Percentiles rank a stretch among this genome's conserved stretches.
Evolutionary conservation across 2,113 vertebrate species (phyloP).

Genomic region (Athene noctua): DNA sequence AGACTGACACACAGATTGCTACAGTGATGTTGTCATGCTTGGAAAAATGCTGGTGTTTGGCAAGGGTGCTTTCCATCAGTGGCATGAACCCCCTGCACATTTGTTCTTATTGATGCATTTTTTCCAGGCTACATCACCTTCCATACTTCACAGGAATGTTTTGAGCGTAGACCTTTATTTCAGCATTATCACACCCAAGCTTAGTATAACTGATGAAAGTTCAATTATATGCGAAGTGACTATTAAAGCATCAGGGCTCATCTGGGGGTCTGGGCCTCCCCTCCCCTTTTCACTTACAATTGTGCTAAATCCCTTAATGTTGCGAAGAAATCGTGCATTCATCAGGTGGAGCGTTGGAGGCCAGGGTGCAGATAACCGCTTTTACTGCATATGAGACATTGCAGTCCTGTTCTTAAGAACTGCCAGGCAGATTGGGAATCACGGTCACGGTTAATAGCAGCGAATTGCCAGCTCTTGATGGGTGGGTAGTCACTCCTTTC

Average conservation of each 20-base stretch:
- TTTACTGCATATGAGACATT: conserved; percentile 80
- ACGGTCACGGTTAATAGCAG: conserved; percentile 83
- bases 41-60: conserved; percentile 1
- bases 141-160: background rate
- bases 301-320: conserved; percentile 71
- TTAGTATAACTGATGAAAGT: conserved; percentile 65
- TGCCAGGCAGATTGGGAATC: conserved; percentile 82
- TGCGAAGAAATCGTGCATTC: conserved; percentile 62
- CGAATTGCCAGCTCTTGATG: conserved; percentile 84
- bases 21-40: background rate
- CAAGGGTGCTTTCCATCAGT: background rate
- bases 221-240: conserved; percentile 74
- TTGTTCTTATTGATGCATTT: background rate
- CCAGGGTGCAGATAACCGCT: conserved; percentile 78
- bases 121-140: background rate
- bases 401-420: conserved; percentile 80
- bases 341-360: conserved; percentile 73
- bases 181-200: conserved; percentile 54
- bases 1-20: background rate
- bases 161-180: conserved; percentile 23
- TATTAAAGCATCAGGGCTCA: conserved; percentile 74
- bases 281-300: conserved; percentile 57
- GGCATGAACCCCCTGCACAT: background rate
- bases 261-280: conserved; percentile 67
- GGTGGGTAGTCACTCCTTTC: conserved; percentile 86